Conservation (phyloP, 2,888 invertebrate genomes). For the Priocnemis perturbator region DNA sequence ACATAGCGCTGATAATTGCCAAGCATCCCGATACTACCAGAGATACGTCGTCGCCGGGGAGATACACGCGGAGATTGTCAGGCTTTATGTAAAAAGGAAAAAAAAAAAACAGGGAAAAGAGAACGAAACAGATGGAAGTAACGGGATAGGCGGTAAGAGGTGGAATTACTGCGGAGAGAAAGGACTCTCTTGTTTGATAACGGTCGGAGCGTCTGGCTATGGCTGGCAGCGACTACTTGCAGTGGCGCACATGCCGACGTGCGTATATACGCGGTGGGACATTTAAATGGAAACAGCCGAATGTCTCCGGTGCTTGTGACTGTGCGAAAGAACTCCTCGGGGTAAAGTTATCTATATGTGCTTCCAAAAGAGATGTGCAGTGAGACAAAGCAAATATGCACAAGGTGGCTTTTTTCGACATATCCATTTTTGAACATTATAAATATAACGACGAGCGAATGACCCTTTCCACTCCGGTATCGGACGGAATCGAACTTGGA, state of each 20-base stretch:
- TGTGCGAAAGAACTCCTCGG: too few relatives aligned
- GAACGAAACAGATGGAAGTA: background rate
- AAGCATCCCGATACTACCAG: background rate
- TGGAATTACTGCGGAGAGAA: slow-evolving; percentile 1
- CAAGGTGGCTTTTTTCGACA: too few relatives aligned
- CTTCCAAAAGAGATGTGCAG: too few relatives aligned
- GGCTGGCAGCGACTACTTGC: slow-evolving; percentile 3
- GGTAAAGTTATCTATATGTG: too few relatives aligned
- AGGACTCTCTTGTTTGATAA: slow-evolving; percentile 5
- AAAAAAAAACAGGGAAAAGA: background rate
- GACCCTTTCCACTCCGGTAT: too few relatives aligned
- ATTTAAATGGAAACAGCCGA: too few relatives aligned
- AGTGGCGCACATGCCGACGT: background rate
- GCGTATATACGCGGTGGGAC: too few relatives aligned
- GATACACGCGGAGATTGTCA: background rate
- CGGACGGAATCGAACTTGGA: too few relatives aligned
- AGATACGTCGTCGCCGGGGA: background rate
- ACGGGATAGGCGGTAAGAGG: background rate
- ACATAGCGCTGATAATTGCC: background rate
- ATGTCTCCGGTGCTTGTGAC: too few relatives aligned
- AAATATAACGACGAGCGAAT: background rate
- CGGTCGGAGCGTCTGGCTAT: slow-evolving; percentile 9
- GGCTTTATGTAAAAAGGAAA: background rate
- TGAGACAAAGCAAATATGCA: too few relatives aligned
- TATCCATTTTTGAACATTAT: too few relatives aligned